Evolutionary conservation across 1,140 invertebrate genomes (phyloP), one percentile per base, ranked within the genome.

Genomic region (Ephestia elutella): DNA sequence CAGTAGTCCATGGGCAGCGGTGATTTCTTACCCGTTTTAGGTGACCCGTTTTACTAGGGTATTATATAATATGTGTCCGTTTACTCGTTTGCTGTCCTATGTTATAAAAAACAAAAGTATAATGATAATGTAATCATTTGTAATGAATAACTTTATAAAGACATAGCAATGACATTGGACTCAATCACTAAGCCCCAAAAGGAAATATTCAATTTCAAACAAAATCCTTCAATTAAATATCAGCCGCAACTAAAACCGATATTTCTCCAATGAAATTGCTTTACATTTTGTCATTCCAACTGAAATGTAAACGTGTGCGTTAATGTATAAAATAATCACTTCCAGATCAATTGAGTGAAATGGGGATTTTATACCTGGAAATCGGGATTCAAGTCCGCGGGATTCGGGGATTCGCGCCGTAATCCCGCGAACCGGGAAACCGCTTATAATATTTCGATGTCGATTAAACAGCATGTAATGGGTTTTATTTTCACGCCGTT

Each of bases 401-500:
- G 38, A 15, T 44, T 44, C 38, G 13, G 38, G 13, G 38, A 44
- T 44, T 44, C 38, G 15, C 38, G 7, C 30, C 38, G 38, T 44
- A 44, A 44, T 44, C 38, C 38, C 38, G 38, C 38, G 38, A 44
- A 44, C 13, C 38, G 38, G 15, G 38, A 44, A 44, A 44, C 38
- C 38, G 38, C 38, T 44, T 44, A 44, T 44, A 44, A 44, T 44
- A 44, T 44, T 44, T 44, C 38, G 38, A 44, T 44, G 38, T 17
- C 38, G 38, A 44, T 44, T 44, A 44, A 44, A 44, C 38, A 44
- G 38, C 38, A 44, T 44, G 38, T 44, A 44, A 44, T 44, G 38
- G 38, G 38, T 44, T 44, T 44, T 44, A 15, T 11, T 44, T 44
- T 44, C 1, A 7, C 38, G 15, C 13, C 38, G 32, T 38, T 38